These are phyloP conservation scores for Solea senegalensis DNA, from an alignment of 2,113 vertebrate genomes.

Conservation along the genomic window DNA sequence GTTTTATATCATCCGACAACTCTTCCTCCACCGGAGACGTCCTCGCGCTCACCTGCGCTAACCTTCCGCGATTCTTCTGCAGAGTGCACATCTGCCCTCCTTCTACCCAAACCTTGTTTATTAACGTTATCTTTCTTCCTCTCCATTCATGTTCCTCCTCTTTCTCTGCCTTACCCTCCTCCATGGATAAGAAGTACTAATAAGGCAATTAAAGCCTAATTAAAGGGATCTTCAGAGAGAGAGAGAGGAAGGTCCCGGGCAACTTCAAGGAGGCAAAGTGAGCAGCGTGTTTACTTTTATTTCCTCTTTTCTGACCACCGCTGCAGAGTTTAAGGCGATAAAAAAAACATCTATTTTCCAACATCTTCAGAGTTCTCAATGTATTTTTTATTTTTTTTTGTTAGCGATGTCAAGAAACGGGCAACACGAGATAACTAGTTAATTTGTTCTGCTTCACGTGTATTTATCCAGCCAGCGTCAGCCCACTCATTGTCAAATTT, in stretches of 20 bases:
- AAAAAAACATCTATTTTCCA: neutral
- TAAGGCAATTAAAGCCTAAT: conserved; percentile 81
- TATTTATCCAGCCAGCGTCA: conserved; percentile 51
- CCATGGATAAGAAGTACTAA: conserved; percentile 73
- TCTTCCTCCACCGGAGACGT: conserved; percentile 27
- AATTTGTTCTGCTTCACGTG: conserved; percentile 50
- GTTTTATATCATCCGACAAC: conserved; percentile 57
- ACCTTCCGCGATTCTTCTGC: neutral
- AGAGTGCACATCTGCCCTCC: neutral
- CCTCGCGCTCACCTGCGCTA: conserved; percentile 21
- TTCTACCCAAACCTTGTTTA: conserved; percentile 31
- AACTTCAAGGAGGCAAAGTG: conserved; percentile 53
- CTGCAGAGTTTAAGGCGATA: conserved; percentile 9
- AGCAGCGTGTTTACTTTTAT: conserved; percentile 51
- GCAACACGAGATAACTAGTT: conserved; percentile 24
- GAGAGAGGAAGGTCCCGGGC: conserved; percentile 55
- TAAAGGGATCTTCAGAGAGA: conserved; percentile 74
- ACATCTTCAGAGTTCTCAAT: conserved; percentile 6
- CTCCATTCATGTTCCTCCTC: conserved; percentile 54
- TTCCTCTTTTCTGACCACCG: conserved; percentile 32
- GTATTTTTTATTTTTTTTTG: conserved; percentile 21
- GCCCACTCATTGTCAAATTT: conserved; percentile 62
- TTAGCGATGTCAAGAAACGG: conserved; percentile 3
- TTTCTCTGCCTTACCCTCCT: conserved; percentile 45
- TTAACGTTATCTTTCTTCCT: conserved; percentile 32